phyloP scores from a whole-genome alignment of 2,888 invertebrate genomes.

The Xestia xanthographa region DNA sequence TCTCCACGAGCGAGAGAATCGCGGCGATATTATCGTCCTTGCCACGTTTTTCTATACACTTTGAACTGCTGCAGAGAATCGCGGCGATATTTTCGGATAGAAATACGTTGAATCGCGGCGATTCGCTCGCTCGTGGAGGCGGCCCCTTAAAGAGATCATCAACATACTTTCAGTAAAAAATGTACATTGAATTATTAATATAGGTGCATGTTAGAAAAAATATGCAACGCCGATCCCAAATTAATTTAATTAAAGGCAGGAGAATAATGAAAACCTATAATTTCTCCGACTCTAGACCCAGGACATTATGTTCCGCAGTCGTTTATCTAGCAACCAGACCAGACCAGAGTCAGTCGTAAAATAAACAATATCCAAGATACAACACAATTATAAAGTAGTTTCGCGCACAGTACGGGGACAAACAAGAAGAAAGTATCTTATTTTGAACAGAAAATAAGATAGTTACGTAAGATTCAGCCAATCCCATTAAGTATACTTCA shows the following conservation, averaged over 20 bases:
- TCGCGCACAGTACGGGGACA: constrained; percentile 10
- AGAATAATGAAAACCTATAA: not conserved
- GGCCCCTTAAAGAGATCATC: too few relatives aligned
- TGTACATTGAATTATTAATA: too few relatives aligned
- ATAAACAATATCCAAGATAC: constrained; percentile 26
- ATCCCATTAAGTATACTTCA: constrained; percentile 71
- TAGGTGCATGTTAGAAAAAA: too few relatives aligned
- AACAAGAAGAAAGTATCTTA: constrained; percentile 44
- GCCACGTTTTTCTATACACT: too few relatives aligned
- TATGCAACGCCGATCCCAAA: too few relatives aligned
- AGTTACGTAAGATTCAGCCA: constrained; percentile 69
- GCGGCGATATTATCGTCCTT: too few relatives aligned
- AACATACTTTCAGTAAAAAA: too few relatives aligned
- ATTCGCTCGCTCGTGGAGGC: too few relatives aligned
- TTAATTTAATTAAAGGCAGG: not conserved
- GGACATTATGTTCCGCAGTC: not conserved
- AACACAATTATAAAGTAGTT: constrained; percentile 47
- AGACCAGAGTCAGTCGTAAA: constrained; percentile 7
- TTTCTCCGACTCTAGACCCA: not conserved
- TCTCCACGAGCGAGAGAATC: too few relatives aligned
- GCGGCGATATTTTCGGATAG: too few relatives aligned
- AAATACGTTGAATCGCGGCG: too few relatives aligned
- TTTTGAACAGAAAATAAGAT: constrained; percentile 58
- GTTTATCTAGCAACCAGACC: not conserved
- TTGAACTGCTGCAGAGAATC: too few relatives aligned